Base-by-base conservation (phyloP, 2,113 vertebrate species). In the Hipposideros armiger region DNA sequence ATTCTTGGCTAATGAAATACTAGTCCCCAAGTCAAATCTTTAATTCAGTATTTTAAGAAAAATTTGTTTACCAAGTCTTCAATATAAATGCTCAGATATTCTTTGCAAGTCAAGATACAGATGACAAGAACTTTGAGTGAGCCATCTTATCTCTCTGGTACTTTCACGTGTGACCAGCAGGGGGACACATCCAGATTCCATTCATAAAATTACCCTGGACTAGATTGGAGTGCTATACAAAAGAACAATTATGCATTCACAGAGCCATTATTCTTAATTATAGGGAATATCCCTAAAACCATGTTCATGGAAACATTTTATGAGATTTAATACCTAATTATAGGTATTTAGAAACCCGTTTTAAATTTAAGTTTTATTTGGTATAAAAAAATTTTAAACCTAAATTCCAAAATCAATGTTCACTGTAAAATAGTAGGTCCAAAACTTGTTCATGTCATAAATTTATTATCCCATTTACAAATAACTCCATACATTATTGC, bases 141-240 rank as follows among this genome's bases (percentile, higher is more conserved):
- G 28, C 14, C 5, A 16, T 30, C 80, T 95, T 66, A 70, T 66
- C 54, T 73, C 13, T 9, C 2, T 95, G 47, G 94, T 96, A 70
- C 1, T 97, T 96, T 84, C 84, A 78, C 17, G 78, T 8, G 2
- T 52, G 74, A 32, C 97, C 97, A 97, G 97, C 92, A 98, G 97
- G 96, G 95, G 95, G 98, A 96, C 93, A 47, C 86, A 90, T 58
- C 58, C 83, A 22, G 22, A 67, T 47, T 92, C 40, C 13, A 74
- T 20, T 96, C 32, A 78, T 47, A 74, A 95, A 96, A 13, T n/a
- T 78, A 67, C 16, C 19, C 3, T 16, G 62, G 28, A 69, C 20
- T 84, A 30, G 26, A 69, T 0, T 67, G 7, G 32, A 84, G 24
- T 2, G 52, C 11, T 28, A 14, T 19, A 47, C 4, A 76, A 47